These are phyloP conservation scores for Allygus modestus DNA, from an alignment of 2,888 invertebrate species.

Conservation along the genomic window DNA sequence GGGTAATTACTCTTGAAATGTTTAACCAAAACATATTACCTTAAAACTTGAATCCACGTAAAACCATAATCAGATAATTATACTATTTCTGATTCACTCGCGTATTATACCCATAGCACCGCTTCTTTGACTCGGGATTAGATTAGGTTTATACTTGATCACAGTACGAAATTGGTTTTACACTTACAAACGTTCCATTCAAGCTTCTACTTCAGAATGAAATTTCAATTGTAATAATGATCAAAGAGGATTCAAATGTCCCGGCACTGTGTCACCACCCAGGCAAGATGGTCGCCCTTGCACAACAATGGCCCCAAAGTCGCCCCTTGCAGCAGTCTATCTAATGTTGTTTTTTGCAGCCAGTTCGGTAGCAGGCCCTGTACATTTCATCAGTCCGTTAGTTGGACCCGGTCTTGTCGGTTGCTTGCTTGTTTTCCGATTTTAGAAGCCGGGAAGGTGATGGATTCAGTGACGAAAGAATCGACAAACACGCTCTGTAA, in stretches of 20 bases:
- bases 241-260: not conserved
- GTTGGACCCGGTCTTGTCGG: conserved; percentile 30
- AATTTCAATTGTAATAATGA: too few relatives aligned
- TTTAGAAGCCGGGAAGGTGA: conserved; percentile 38
- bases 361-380: conserved; percentile 33
- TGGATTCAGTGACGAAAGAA: conserved; percentile 36
- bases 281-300: not conserved
- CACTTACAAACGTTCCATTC: too few relatives aligned
- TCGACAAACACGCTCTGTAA: conserved; percentile 32
- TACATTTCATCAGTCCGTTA: conserved; percentile 50
- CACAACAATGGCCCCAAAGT: conserved; percentile 15
- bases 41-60: too few relatives aligned
- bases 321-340: conserved; percentile 15
- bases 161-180: too few relatives aligned
- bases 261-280: conserved; percentile 13
- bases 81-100: too few relatives aligned
- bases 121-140: too few relatives aligned
- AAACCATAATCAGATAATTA: too few relatives aligned
- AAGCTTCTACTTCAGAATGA: too few relatives aligned
- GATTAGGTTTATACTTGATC: too few relatives aligned
- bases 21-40: too few relatives aligned
- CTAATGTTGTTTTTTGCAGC: conserved; percentile 52
- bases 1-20: too few relatives aligned
- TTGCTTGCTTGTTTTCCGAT: conserved; percentile 32
- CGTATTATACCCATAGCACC: too few relatives aligned